A percentile compares a stretch with the other conserved stretches of the same genome.
phyloP scores from a whole-genome alignment of 2,888 invertebrate species.

The Mechanitis mazaeus region DNA sequence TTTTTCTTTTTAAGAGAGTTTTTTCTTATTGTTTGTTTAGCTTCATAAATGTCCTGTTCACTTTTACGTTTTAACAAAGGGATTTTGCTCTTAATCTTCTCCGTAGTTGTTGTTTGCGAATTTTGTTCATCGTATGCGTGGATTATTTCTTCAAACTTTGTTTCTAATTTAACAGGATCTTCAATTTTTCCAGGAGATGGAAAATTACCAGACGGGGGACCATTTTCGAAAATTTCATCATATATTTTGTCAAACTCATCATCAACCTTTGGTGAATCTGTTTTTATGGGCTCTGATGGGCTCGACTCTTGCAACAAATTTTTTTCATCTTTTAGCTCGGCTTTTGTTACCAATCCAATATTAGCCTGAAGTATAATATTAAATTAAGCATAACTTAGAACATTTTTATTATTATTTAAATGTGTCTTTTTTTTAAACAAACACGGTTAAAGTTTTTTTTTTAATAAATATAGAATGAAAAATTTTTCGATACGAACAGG shows the following conservation, averaged over 20 bases:
- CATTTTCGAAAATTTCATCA: constrained; percentile 48
- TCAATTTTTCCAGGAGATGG: constrained; percentile 42
- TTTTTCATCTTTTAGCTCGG: constrained; percentile 39
- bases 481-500: too few relatives aligned
- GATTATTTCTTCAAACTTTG: constrained; percentile 61
- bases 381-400: too few relatives aligned
- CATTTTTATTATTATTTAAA: background rate
- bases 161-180: constrained; percentile 53
- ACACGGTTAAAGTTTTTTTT: too few relatives aligned
- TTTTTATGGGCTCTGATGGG: constrained; percentile 10
- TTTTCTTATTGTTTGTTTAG: constrained; percentile 22
- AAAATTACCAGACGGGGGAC: constrained; percentile 15
- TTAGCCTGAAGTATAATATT: constrained; percentile 11
- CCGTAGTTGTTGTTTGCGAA: constrained; percentile 37
- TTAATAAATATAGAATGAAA: too few relatives aligned
- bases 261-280: constrained; percentile 33
- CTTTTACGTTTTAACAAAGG: constrained; percentile 51
- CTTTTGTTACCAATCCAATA: constrained; percentile 26
- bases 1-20: constrained; percentile 27
- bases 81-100: constrained; percentile 50
- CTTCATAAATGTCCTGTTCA: constrained; percentile 42
- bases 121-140: constrained; percentile 57
- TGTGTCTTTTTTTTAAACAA: too few relatives aligned
- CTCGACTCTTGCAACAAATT: constrained; percentile 16
- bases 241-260: constrained; percentile 67